A percentile compares a stretch with the other conserved stretches of the same genome.
phyloP scores from a whole-genome alignment of 2,797 vertebrate genomes.

The Coluber constrictor region DNA sequence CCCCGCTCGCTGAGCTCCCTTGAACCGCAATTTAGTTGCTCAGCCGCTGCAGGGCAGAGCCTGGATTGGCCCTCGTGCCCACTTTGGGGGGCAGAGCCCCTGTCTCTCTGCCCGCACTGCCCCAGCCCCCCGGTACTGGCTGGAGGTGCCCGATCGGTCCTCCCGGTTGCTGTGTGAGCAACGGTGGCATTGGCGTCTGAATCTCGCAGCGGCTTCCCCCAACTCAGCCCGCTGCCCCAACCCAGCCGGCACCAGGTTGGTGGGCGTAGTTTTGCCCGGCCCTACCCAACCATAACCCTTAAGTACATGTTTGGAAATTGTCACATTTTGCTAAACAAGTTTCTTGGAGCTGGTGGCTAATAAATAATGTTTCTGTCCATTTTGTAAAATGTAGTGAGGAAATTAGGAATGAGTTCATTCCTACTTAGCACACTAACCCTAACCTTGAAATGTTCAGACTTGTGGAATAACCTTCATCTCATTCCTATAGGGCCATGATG shows the following conservation, averaged over 20 bases:
- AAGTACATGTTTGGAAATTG: too few species aligned
- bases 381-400: too few species aligned
- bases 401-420: too few species aligned
- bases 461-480: not conserved
- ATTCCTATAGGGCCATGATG: not conserved
- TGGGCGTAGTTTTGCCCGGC: too few species aligned
- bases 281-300: not conserved
- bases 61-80: not conserved
- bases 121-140: too few species aligned
- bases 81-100: not conserved
- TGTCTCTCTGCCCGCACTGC: not conserved
- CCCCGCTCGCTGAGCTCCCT: not conserved
- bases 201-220: not conserved
- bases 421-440: too few species aligned
- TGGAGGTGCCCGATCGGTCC: not conserved
- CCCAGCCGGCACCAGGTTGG: not conserved
- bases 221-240: not conserved
- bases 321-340: too few species aligned
- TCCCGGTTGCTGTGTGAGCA: not conserved
- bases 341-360: too few species aligned
- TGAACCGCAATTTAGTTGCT: not conserved
- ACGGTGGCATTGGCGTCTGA: not conserved
- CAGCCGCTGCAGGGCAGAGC: not conserved
- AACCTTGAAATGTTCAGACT: too few species aligned
- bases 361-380: too few species aligned